Evolutionary conservation across 2,797 vertebrate genomes (phyloP).

Genomic region (Labeo calbasu): DNA sequence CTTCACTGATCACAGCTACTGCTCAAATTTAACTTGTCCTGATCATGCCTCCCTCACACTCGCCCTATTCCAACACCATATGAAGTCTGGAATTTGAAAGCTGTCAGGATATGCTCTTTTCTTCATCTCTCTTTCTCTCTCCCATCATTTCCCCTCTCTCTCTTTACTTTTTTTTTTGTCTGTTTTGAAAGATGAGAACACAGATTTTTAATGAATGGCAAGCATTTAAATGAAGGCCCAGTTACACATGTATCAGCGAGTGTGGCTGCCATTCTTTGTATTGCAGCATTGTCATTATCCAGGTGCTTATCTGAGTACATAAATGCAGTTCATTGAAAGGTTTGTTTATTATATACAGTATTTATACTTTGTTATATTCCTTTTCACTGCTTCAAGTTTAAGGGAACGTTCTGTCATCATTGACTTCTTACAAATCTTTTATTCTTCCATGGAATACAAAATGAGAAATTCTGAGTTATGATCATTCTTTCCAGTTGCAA

Average conservation of each 20-base stretch:
- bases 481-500: not conserved
- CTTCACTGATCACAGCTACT: conserved; percentile 75
- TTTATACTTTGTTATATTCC: not conserved
- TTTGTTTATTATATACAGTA: too few relatives aligned
- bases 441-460: not conserved
- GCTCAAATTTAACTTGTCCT: conserved; percentile 71
- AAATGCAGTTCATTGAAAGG: not conserved
- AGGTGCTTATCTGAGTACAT: not conserved
- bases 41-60: conserved; percentile 61
- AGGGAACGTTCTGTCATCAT: not conserved
- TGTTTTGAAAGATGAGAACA: conserved; percentile 44
- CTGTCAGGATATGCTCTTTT: conserved; percentile 56
- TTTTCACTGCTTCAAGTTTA: not conserved
- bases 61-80: conserved; percentile 54
- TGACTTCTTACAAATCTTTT: not conserved
- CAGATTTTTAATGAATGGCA: conserved; percentile 32
- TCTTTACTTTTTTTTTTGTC: conserved; percentile 7
- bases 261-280: not conserved
- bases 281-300: too few relatives aligned
- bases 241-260: not conserved
- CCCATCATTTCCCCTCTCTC: conserved; percentile 11
- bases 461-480: not conserved
- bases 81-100: conserved; percentile 64
- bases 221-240: not conserved
- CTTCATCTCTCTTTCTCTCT: conserved; percentile 42